Evolutionary conservation across 2,888 invertebrate species (phyloP).

Genomic region (Dicranocentrus wangi): DNA sequence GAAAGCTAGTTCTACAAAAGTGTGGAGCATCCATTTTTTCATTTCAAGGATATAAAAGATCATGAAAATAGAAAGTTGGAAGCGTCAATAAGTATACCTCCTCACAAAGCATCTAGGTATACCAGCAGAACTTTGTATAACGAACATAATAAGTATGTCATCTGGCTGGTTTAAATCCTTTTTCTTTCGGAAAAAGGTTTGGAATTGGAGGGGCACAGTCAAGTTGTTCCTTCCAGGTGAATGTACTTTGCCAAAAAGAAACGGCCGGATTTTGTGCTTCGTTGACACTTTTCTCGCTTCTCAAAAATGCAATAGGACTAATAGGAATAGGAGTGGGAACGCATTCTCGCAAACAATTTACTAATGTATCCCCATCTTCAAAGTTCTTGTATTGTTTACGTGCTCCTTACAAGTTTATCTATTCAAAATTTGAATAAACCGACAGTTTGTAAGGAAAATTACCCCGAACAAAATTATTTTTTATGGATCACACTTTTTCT

Average conservation of each 20-base stretch:
- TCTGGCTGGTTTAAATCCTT: conserved; percentile 12
- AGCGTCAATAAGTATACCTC: background rate
- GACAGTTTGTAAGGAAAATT: too few species aligned
- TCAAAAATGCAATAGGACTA: background rate
- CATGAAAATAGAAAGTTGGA: conserved; percentile 23
- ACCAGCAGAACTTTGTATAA: too few species aligned
- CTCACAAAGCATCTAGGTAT: background rate
- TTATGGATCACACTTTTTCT: too few species aligned
- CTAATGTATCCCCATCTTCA: too few species aligned
- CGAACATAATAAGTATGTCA: conserved; percentile 20
- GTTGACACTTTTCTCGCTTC: background rate
- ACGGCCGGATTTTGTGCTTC: background rate
- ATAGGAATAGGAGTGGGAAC: background rate
- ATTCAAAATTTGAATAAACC: too few species aligned
- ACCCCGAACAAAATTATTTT: too few species aligned
- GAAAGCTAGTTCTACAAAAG: conserved; percentile 16
- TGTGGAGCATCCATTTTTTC: conserved; percentile 12
- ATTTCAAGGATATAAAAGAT: conserved; percentile 3
- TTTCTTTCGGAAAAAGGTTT: background rate
- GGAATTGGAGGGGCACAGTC: background rate
- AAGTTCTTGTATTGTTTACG: too few species aligned
- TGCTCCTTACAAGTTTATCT: too few species aligned
- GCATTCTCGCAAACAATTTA: too few species aligned
- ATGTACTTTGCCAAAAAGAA: background rate
- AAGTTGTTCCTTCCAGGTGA: conserved; percentile 19